phyloP scores from a whole-genome alignment of 1,140 invertebrate species.

The Gonioctena quinquepunctata region DNA sequence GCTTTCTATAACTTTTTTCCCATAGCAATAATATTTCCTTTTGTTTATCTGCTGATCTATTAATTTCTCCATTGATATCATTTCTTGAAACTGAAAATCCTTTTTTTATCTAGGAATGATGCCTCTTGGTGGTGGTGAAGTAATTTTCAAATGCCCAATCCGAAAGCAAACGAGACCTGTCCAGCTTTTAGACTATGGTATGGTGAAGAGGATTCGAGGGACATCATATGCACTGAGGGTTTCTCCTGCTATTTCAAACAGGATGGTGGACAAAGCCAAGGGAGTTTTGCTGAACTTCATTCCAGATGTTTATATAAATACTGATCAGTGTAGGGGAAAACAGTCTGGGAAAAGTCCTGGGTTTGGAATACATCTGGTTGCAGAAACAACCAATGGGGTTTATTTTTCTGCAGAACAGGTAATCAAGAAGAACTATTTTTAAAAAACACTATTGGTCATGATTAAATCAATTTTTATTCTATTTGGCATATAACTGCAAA shows the following conservation, averaged over 20 bases:
- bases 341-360: slow-evolving; percentile 86
- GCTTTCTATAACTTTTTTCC: too few species aligned
- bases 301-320: slow-evolving; percentile 93
- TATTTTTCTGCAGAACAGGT: slow-evolving; percentile 73
- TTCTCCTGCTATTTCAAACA: slow-evolving; percentile 87
- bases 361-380: slow-evolving; percentile 88
- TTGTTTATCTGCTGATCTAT: too few species aligned
- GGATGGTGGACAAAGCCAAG: slow-evolving; percentile 92
- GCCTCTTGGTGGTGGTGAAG: slow-evolving; percentile 89
- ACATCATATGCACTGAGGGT: slow-evolving; percentile 85
- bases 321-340: slow-evolving; percentile 86
- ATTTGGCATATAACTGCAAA: too few species aligned
- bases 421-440: slow-evolving; percentile 12
- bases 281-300: slow-evolving; percentile 88
- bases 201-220: slow-evolving; percentile 93
- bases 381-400: slow-evolving; percentile 89
- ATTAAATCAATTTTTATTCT: too few species aligned
- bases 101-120: slow-evolving; percentile 57
- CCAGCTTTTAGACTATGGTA: slow-evolving; percentile 78
- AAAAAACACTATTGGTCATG: background rate
- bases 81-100: too few species aligned
- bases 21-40: too few species aligned
- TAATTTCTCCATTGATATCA: too few species aligned
- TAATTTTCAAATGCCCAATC: slow-evolving; percentile 87
- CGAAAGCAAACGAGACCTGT: slow-evolving; percentile 61